phyloP scores from a whole-genome alignment of 2,797 vertebrate species.

The Acanthornis magna region DNA sequence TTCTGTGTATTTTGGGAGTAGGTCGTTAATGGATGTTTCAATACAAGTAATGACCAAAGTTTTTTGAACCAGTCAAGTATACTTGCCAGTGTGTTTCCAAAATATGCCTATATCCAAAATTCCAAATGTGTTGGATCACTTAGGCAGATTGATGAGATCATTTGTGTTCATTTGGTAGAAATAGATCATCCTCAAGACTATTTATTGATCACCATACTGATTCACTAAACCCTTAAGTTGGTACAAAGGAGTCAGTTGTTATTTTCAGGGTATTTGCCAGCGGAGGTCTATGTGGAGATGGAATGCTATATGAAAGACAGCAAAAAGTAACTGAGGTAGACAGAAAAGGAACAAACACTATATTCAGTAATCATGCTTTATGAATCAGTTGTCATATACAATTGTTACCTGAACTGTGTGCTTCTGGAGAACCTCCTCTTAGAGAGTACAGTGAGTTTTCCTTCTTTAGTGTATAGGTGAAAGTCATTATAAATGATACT shows the following conservation, averaged over 20 bases:
- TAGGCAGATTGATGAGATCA: neutral
- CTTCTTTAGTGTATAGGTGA: neutral
- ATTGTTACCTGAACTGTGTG: neutral
- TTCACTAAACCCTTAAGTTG: neutral
- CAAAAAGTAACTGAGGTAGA: neutral
- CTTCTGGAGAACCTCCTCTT: neutral
- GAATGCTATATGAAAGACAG: neutral
- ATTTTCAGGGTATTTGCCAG: neutral
- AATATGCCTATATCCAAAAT: neutral
- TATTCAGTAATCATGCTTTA: neutral
- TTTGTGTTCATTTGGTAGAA: neutral
- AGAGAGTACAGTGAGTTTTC: neutral
- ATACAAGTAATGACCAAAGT: neutral
- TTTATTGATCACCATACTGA: neutral
- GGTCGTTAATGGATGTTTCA: neutral
- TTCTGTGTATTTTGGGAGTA: neutral
- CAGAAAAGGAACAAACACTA: neutral
- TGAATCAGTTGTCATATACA: neutral
- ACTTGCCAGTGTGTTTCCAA: neutral
- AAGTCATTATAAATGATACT: neutral
- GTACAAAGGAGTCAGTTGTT: neutral
- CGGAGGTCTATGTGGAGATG: neutral
- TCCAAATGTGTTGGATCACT: neutral
- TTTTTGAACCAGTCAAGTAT: neutral
- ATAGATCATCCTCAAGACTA: neutral